Conservation (phyloP, 2,888 invertebrate genomes). For the Drepanosiphum platanoidis region DNA sequence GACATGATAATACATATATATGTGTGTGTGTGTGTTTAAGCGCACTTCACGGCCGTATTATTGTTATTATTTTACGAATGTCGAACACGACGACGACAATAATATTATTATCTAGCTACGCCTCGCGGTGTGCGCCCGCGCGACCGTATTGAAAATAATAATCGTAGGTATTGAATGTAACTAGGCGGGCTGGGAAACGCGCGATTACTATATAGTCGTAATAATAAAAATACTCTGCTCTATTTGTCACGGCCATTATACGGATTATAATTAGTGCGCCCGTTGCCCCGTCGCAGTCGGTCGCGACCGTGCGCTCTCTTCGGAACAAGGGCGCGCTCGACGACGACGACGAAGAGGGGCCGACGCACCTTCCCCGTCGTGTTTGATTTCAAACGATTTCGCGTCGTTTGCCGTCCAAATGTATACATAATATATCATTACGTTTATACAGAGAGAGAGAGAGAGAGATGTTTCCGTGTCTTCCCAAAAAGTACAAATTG, state of each 20-base stretch:
- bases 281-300: not conserved
- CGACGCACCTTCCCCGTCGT: no score
- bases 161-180: not conserved
- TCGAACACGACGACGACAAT: no score
- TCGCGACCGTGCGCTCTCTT: not conserved
- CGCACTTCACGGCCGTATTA: not conserved
- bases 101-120: not conserved
- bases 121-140: not conserved
- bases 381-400: no score
- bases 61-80: no score
- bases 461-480: no score
- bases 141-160: not conserved
- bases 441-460: no score
- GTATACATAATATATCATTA: no score
- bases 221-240: constrained; percentile 4
- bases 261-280: not conserved
- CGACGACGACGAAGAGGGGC: not conserved
- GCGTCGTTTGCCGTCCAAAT: no score
- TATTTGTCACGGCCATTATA: constrained; percentile 42
- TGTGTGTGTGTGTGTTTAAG: no score
- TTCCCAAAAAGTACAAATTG: no score
- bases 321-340: not conserved
- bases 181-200: not conserved
- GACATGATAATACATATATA: no score
- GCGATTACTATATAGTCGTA: no score